Conservation (phyloP, 2,888 invertebrate species). For the Thyatira batis region DNA sequence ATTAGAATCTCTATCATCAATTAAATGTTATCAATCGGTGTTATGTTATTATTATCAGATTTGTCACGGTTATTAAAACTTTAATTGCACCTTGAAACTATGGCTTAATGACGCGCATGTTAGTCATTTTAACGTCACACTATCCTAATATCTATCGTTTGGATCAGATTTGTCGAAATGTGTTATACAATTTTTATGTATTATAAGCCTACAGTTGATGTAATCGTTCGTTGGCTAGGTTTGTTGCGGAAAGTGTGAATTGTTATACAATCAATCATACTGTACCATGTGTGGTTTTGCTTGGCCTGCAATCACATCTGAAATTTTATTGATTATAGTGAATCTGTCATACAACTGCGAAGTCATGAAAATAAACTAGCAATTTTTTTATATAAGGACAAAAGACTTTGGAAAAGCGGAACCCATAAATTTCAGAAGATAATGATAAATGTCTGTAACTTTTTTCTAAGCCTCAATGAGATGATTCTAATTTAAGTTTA, state of each 20-base stretch:
- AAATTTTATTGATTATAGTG: background rate
- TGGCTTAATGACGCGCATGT: background rate
- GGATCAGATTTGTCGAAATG: background rate
- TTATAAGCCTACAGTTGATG: slow-evolving; percentile 29
- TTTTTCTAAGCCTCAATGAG: no score
- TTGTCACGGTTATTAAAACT: background rate
- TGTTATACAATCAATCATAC: slow-evolving; percentile 46
- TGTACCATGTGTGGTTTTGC: slow-evolving; percentile 13
- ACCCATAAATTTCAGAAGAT: background rate
- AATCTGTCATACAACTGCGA: no score
- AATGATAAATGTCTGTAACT: no score
- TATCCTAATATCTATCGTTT: background rate
- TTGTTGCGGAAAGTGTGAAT: slow-evolving; percentile 32
- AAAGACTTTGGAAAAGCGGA: background rate
- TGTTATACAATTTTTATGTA: slow-evolving; percentile 18
- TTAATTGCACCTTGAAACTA: background rate
- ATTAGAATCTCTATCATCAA: background rate
- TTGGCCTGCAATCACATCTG: background rate
- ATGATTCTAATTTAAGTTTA: no score
- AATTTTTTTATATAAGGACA: background rate
- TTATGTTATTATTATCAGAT: background rate
- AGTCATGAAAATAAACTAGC: background rate
- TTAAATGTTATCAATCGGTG: background rate
- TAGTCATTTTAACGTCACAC: background rate
- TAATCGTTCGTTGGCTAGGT: slow-evolving; percentile 31